phyloP scores from a whole-genome alignment of 2,888 invertebrate genomes.

The Teinopalpus imperialis region DNA sequence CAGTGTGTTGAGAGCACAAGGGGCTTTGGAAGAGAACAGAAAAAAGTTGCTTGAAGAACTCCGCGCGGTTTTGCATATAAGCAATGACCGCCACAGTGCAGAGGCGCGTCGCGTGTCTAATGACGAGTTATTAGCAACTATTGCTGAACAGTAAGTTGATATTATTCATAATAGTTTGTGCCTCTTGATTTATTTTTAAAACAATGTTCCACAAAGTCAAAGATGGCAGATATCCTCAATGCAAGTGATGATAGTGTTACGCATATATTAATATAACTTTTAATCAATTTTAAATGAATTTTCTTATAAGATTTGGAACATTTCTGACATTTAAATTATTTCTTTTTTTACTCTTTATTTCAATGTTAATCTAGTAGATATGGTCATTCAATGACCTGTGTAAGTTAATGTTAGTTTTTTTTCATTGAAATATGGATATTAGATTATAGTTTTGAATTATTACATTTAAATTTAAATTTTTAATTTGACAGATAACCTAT shows the following conservation, averaged over 20 bases:
- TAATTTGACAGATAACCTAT: constrained; percentile 61
- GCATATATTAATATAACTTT: constrained; percentile 15
- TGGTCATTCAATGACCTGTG: constrained; percentile 17
- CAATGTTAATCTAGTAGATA: constrained; percentile 18
- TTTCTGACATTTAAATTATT: constrained; percentile 34
- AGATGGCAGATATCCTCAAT: constrained; percentile 59
- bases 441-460: constrained; percentile 15
- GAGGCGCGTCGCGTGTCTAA: constrained; percentile 95
- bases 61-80: constrained; percentile 91
- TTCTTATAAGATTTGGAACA: constrained; percentile 38
- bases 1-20: constrained; percentile 95
- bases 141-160: constrained; percentile 92
- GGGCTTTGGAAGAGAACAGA: constrained; percentile 91
- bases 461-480: constrained; percentile 20
- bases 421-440: constrained; percentile 34
- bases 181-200: constrained; percentile 68
- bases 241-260: constrained; percentile 8
- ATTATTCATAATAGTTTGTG: constrained; percentile 43
- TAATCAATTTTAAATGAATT: constrained; percentile 8
- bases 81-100: constrained; percentile 94
- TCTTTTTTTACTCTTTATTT: constrained; percentile 28
- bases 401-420: background rate
- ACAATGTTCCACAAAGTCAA: constrained; percentile 57
- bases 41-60: constrained; percentile 92
- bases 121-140: constrained; percentile 93